Evolutionary conservation across 2,113 vertebrate genomes (phyloP).

Genomic region (Hemibates koningsi): DNA sequence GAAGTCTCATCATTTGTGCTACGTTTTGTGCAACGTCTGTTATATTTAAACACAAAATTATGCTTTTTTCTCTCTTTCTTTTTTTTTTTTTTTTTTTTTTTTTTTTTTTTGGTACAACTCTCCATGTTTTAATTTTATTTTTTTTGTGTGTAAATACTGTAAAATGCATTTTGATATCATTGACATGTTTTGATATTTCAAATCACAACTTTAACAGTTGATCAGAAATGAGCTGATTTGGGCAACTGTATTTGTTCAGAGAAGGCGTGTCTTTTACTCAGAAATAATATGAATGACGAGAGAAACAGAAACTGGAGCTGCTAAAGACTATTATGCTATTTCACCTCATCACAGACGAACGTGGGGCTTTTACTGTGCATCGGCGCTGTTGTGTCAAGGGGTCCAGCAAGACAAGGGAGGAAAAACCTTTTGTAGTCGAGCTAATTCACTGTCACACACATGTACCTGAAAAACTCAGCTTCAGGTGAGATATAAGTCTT

Average conservation of each 20-base stretch:
- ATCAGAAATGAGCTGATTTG: constrained; percentile 34
- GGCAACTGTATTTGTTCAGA: constrained; percentile 53
- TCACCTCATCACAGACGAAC: constrained; percentile 45
- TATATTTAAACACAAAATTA: not conserved
- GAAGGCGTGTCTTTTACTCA: constrained; percentile 39
- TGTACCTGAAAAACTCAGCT: not conserved
- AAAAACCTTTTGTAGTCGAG: not conserved
- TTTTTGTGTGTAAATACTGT: constrained; percentile 73
- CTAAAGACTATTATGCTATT: constrained; percentile 46
- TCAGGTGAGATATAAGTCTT: not conserved
- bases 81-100: not conserved
- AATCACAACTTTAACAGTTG: constrained; percentile 56
- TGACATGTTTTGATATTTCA: constrained; percentile 81
- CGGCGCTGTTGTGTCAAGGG: not conserved
- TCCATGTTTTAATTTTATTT: not conserved
- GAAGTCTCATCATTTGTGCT: not conserved
- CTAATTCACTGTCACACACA: constrained; percentile 11
- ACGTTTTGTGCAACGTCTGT: not conserved
- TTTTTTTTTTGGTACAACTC: not conserved
- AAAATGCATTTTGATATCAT: constrained; percentile 85
- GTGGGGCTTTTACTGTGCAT: constrained; percentile 2
- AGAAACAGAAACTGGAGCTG: constrained; percentile 56
- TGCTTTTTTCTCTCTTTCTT: rapidly evolving
- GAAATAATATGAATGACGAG: constrained; percentile 37
- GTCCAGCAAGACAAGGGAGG: not conserved